A percentile compares a stretch with the other conserved stretches of the same genome.
Conservation (phyloP, 2,888 invertebrate species). For the Mycalesis mineus region DNA sequence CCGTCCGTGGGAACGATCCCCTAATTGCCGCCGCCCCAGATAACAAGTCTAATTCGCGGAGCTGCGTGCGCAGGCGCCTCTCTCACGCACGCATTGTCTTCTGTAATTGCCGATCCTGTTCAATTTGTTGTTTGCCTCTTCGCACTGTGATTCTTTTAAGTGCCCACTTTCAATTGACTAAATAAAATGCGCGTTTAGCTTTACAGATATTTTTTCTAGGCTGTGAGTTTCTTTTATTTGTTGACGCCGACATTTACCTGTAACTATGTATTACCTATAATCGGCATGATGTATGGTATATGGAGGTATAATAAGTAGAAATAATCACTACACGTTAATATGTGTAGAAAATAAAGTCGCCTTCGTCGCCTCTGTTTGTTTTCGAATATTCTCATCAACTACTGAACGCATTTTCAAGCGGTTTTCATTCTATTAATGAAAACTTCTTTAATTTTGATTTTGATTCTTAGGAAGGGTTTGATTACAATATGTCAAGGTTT, state of each 20-base stretch:
- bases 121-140: constrained; percentile 72
- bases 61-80: constrained; percentile 69
- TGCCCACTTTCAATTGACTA: constrained; percentile 73
- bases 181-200: constrained; percentile 60
- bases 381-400: no score
- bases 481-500: no score
- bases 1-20: constrained; percentile 67
- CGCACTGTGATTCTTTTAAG: constrained; percentile 75
- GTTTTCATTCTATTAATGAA: no score
- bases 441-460: no score
- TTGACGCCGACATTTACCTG: background rate
- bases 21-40: constrained; percentile 69
- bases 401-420: no score
- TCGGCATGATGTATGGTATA: no score
- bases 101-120: constrained; percentile 77
- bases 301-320: no score
- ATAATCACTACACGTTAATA: no score
- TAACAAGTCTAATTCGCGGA: constrained; percentile 75
- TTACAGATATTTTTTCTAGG: constrained; percentile 1
- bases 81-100: constrained; percentile 78
- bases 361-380: no score
- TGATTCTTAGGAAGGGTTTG: no score
- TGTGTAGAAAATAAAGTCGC: no score
- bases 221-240: background rate
- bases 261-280: no score